These are phyloP conservation scores for Tyrannus savana DNA, from an alignment of 2,113 vertebrate genomes.

Conservation along the genomic window DNA sequence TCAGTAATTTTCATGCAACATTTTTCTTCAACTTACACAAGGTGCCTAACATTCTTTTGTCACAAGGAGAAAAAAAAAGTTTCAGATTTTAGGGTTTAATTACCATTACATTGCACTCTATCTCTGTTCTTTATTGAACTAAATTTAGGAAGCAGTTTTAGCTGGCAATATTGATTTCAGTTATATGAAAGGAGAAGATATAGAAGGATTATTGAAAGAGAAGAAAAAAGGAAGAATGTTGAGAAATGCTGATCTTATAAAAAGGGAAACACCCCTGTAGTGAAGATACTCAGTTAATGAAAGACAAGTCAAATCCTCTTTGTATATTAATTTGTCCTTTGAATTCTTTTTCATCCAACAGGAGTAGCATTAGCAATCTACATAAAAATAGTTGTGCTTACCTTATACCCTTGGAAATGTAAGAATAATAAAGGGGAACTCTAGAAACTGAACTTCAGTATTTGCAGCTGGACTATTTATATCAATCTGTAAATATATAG, in stretches of 20 bases:
- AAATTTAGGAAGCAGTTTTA: not conserved
- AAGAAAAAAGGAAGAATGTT: not conserved
- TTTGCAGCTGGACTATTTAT: conserved; percentile 25
- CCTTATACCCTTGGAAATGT: not conserved
- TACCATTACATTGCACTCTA: not conserved
- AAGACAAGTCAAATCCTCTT: not conserved
- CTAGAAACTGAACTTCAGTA: not conserved
- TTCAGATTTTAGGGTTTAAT: not conserved
- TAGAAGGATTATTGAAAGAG: not conserved
- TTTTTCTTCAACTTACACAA: not conserved
- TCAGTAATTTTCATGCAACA: not conserved
- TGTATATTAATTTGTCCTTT: not conserved
- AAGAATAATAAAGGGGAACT: not conserved
- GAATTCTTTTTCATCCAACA: not conserved
- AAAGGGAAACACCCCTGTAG: not conserved
- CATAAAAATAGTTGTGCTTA: not conserved
- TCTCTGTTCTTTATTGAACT: not conserved
- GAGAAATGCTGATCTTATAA: not conserved
- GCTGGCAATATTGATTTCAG: not conserved
- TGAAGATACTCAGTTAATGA: not conserved
- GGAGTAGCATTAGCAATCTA: not conserved
- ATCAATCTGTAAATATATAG: conserved; percentile 1
- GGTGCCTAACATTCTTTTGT: not conserved
- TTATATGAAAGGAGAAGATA: not conserved
- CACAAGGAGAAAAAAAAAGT: not conserved